Evolutionary conservation across 2,113 vertebrate species (phyloP).

Genomic region (Mustelus asterias): DNA sequence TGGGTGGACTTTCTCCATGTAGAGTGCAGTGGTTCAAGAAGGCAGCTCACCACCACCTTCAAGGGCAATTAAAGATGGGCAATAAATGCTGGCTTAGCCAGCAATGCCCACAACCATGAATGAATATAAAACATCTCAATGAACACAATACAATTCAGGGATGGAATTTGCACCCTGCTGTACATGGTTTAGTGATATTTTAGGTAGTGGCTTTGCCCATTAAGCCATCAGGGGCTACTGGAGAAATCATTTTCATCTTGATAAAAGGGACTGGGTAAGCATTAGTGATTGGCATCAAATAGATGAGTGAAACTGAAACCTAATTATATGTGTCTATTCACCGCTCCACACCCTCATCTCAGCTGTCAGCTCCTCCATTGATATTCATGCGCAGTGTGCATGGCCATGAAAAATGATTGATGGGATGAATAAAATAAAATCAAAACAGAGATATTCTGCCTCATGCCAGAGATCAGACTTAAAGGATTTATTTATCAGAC

Average conservation of each 20-base stretch:
- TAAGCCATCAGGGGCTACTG: not conserved
- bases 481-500: not conserved
- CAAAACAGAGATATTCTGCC: slow-evolving; percentile 25
- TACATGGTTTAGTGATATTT: not conserved
- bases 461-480: not conserved
- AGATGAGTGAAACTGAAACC: slow-evolving; percentile 12
- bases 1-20: too few relatives aligned
- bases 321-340: not conserved
- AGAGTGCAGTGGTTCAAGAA: too few relatives aligned
- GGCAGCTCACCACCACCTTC: too few relatives aligned
- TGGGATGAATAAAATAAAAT: slow-evolving; percentile 13
- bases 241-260: not conserved
- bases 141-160: not conserved
- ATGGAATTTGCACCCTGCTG: not conserved
- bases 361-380: slow-evolving; percentile 11
- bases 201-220: not conserved
- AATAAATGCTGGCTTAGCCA: too few relatives aligned
- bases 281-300: not conserved
- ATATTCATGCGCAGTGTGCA: not conserved
- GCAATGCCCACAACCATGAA: too few relatives aligned
- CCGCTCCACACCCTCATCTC: slow-evolving; percentile 2
- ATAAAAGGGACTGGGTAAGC: not conserved
- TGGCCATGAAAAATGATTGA: not conserved
- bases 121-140: not conserved
- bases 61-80: too few relatives aligned